These are phyloP conservation scores for Narcine bancroftii DNA, from an alignment of 2,113 vertebrate species.

Conservation along the genomic window DNA sequence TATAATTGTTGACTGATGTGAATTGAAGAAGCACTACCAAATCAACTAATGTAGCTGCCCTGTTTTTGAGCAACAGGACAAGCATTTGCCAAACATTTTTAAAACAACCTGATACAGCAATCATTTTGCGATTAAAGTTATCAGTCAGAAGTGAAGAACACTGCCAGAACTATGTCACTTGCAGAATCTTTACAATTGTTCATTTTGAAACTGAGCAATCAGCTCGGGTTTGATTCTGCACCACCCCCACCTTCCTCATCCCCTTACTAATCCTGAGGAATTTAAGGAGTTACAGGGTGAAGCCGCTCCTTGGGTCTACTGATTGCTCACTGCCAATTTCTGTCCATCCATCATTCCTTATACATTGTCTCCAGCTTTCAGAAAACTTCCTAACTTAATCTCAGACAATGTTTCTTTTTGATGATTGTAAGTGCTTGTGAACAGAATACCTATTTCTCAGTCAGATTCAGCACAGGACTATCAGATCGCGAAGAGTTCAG, in stretches of 20 bases:
- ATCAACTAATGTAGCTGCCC: background rate
- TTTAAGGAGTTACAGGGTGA: conserved; percentile 30
- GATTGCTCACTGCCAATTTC: background rate
- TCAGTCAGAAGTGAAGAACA: background rate
- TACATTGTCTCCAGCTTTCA: conserved; percentile 11
- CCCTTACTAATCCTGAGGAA: background rate
- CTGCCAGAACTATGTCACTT: background rate
- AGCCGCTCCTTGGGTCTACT: background rate
- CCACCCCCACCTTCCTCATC: background rate
- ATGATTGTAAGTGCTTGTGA: background rate
- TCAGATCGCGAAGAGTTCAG: background rate
- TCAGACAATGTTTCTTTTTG: background rate
- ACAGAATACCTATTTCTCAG: background rate
- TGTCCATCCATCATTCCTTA: background rate
- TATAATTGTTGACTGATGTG: no score
- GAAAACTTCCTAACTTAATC: background rate
- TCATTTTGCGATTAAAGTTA: background rate
- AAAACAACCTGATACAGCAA: background rate
- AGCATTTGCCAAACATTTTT: background rate
- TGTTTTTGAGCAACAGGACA: background rate
- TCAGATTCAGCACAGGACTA: background rate
- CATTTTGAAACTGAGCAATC: background rate
- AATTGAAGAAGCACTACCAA: background rate
- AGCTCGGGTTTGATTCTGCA: background rate
- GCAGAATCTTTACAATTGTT: background rate